A percentile compares a stretch with the other conserved stretches of the same genome.
phyloP scores from a whole-genome alignment of 2,113 vertebrate species.

The Myiagra hebetior region DNA sequence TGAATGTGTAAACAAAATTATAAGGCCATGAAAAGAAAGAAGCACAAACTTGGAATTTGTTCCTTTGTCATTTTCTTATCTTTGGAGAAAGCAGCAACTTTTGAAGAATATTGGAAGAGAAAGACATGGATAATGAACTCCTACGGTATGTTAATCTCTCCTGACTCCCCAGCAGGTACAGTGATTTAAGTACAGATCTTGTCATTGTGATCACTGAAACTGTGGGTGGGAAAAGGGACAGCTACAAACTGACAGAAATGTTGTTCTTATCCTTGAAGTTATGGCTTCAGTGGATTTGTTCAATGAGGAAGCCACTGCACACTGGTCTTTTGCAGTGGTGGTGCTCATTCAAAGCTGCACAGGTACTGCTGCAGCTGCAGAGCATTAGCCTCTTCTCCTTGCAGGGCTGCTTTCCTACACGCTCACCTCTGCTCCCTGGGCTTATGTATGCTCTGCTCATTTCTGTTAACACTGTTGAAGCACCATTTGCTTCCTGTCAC shows the following conservation, averaged over 20 bases:
- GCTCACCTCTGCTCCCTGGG: background rate
- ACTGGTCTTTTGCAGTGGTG: background rate
- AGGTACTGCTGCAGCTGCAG: background rate
- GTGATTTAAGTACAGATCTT: background rate
- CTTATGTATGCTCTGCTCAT: rapidly evolving
- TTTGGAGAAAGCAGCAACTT: background rate
- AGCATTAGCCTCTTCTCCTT: background rate
- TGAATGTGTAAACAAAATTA: background rate
- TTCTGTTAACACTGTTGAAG: background rate
- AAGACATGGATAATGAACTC: background rate
- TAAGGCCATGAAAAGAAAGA: background rate
- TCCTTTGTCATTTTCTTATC: background rate
- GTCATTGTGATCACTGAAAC: background rate
- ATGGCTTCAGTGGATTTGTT: background rate
- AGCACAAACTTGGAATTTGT: background rate
- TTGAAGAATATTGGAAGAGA: background rate
- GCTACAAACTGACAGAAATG: background rate
- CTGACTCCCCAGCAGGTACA: background rate
- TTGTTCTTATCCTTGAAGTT: background rate
- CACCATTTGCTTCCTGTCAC: background rate
- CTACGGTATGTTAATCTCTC: background rate
- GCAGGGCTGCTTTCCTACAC: background rate
- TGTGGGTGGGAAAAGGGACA: background rate
- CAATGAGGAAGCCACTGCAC: background rate
- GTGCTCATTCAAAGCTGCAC: rapidly evolving